Evolutionary conservation across 2,888 invertebrate genomes (phyloP).

Genomic region (Clistopyga incitator): DNA sequence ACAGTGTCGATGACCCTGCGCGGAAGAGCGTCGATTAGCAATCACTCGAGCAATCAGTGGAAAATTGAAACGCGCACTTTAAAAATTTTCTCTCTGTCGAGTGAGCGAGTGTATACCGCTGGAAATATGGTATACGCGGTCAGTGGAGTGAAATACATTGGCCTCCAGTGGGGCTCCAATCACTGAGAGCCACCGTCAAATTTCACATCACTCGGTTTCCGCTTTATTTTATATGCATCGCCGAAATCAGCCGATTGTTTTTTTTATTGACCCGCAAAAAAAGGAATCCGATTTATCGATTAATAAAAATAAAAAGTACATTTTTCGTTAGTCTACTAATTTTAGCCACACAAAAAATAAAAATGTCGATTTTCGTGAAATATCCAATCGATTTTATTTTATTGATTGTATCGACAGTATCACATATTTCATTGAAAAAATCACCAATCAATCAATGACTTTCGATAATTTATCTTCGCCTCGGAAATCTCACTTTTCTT

Average conservation of each 20-base stretch:
- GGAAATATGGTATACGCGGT: not conserved
- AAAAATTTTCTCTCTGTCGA: not conserved
- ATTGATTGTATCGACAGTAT: not conserved
- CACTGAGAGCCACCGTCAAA: not conserved
- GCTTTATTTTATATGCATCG: not conserved
- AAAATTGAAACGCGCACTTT: conserved; percentile 14
- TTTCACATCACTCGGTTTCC: not conserved
- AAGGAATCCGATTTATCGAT: not conserved
- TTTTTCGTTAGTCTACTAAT: not conserved
- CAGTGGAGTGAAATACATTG: not conserved
- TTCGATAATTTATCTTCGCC: not conserved
- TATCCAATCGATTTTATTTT: not conserved
- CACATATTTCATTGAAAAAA: not conserved
- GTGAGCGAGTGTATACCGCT: not conserved
- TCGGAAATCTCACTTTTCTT: not conserved
- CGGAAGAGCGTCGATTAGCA: not conserved
- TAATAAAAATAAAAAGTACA: not conserved
- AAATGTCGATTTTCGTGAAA: not conserved
- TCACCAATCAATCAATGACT: not conserved
- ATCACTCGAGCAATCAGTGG: conserved; percentile 15
- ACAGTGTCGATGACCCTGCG: not conserved
- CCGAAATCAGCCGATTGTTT: not conserved
- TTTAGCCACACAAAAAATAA: no score
- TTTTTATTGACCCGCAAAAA: not conserved
- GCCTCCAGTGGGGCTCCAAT: not conserved